A percentile compares a stretch with the other conserved stretches of the same genome.
Evolutionary conservation across 2,888 invertebrate genomes (phyloP).

Genomic region (Bellardia bayeri): DNA sequence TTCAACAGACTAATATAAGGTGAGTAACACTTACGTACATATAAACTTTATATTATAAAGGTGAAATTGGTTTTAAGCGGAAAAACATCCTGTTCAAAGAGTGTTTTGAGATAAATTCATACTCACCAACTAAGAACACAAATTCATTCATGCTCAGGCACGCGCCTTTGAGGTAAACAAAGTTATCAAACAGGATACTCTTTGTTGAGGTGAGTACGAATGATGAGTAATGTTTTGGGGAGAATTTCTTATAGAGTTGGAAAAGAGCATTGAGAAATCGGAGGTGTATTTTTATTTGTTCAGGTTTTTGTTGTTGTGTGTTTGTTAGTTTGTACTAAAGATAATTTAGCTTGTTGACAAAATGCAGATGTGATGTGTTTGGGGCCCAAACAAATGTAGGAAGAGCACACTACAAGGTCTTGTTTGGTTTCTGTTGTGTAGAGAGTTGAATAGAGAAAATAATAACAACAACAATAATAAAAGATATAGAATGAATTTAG

Average conservation of each 20-base stretch:
- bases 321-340: slow-evolving; percentile 39
- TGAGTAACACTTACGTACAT: neutral
- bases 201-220: slow-evolving; percentile 29
- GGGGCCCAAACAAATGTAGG: slow-evolving; percentile 18
- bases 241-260: slow-evolving; percentile 39
- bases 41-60: no score
- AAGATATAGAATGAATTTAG: neutral
- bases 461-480: neutral
- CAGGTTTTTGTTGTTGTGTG: neutral
- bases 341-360: slow-evolving; percentile 54
- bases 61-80: slow-evolving; percentile 27
- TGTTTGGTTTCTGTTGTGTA: slow-evolving; percentile 30
- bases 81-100: slow-evolving; percentile 50
- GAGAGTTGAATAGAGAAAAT: slow-evolving; percentile 19
- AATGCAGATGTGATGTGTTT: slow-evolving; percentile 47
- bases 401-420: slow-evolving; percentile 51
- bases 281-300: neutral
- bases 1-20: slow-evolving; percentile 14
- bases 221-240: slow-evolving; percentile 24
- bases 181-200: slow-evolving; percentile 46
- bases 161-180: slow-evolving; percentile 47
- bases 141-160: slow-evolving; percentile 69
- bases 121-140: neutral
- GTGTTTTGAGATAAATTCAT: neutral
- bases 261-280: slow-evolving; percentile 27